Evolutionary conservation across 1,140 invertebrate genomes (phyloP), one percentile per base, ranked within the genome.

Genomic region (Chlorops oryzae): DNA sequence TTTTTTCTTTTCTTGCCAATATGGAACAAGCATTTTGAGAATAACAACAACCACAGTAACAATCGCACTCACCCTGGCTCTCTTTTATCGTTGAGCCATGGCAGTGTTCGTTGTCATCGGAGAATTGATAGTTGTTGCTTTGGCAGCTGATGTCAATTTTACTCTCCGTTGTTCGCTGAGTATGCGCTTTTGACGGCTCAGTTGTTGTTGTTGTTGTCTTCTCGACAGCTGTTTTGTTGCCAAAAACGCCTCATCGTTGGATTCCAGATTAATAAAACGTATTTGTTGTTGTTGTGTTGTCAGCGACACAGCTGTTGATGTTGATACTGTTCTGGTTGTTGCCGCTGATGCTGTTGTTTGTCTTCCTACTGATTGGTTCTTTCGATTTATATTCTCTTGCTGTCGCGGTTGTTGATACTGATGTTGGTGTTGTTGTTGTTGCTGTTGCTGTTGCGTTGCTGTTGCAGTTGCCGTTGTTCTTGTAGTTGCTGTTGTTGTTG

Each of bases 401-500:
- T 7, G 18, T 40, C 18, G 38, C 18, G 9, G 12, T 17, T 20
- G 38, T 47, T 48, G 13, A 27, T 37, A 44, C 46, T 41, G n/a
- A 41, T 49, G 37, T 59, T 55, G 22, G 13, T 54, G 23, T 5
- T 47, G 27, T 44, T 54, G 46, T 43, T 54, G n/a, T 50, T 43
- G 5, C 39, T 51, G 17, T 44, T 51, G 3, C 39, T 51, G 13
- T 20, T 12, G 6, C 13, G 5, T 21, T 43, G 5, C 23, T 43
- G 12, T 21, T 6, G 12, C 22, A 21, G 7, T 43, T 9, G 23
- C 17, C 17, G 46, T 47, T 47, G 40, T 35, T 47, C 35, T 42
- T 39, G 21, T 51, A 23, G 13, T 41, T 3, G 12, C 10, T 7
- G 12, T 9, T 25, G 12, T 55, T 65, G 63, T 35, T 65, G 61